Base-by-base conservation (phyloP, 2,113 vertebrate species). In the Andinoacara biseriatus region DNA sequence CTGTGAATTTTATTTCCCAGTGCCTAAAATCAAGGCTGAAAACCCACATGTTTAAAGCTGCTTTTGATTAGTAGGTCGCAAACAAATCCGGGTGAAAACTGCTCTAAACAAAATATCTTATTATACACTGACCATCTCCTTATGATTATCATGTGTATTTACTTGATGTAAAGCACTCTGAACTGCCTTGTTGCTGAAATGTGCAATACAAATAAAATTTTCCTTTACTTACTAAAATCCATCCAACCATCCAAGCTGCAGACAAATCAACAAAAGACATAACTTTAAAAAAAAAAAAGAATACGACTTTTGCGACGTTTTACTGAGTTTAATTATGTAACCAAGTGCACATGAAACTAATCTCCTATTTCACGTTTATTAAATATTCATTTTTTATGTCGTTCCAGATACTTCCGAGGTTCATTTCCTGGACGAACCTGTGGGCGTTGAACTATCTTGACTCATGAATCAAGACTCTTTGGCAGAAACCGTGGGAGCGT, bases 361-460 rank as follows among this genome's bases (percentile, higher is more conserved):
- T 29, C 63, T 46, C 15, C 8, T 69, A 46, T 43, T 67, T 46
- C 3, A 2, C 14, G 11, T 46, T 40, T 24, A 46, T 17, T 5
- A 49, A 29, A 86, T 84, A 78, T 75, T 84, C 18, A 79, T 49
- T 58, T 5, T 22, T 2, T 4, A 38, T 10, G 9, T 38, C 35
- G 35, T 38, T 38, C 40, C 13, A 43, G 40, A 13, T 5, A 43
- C 63, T 0, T 69, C 40, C 8, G 63, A 69, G 63, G 9, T 5
- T 60, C 15, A 46, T 49, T 59, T 76, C 22, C 17, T 17, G 35
- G 33, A 58, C 35, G n/a, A 10, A 60, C 24, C 7, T 1, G 2
- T 15, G 26, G 1, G 80, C 10, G 26, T 87, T 0, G 87, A 88
- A 89, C 60, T 38, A 76, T 93, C 92, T 93, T 89, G 91, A 61